A percentile compares a stretch with the other conserved stretches of the same genome.
These are phyloP conservation scores for Hemiscyllium ocellatum DNA, from an alignment of 2,113 vertebrate genomes.

Conservation along the genomic window DNA sequence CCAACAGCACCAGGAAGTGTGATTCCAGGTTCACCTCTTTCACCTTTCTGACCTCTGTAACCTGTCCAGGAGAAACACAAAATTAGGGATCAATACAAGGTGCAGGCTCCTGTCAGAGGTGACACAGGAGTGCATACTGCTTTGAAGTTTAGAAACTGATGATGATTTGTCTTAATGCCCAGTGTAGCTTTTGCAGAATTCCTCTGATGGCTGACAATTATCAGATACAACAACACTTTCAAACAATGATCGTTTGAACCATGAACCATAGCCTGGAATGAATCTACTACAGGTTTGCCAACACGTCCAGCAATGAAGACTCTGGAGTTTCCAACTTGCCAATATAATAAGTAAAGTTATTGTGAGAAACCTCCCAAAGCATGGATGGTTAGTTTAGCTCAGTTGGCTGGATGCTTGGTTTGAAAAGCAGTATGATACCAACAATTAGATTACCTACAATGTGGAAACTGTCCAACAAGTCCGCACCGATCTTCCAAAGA, in stretches of 20 bases:
- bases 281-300: neutral
- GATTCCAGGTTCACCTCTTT: conserved; percentile 87
- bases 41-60: conserved; percentile 93
- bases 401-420: too few species aligned
- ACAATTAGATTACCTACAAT: too few species aligned
- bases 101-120: neutral
- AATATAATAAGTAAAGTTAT: neutral
- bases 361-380: neutral
- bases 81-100: neutral
- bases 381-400: too few species aligned
- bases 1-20: conserved; percentile 79
- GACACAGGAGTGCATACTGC: neutral
- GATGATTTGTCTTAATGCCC: neutral
- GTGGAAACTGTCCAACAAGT: too few species aligned
- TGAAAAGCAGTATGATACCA: too few species aligned
- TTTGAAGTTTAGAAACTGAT: too few species aligned
- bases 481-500: too few species aligned
- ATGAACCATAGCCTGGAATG: neutral
- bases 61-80: conserved; percentile 64
- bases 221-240: neutral
- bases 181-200: neutral
- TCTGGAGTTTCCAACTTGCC: neutral
- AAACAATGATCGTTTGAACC: too few species aligned
- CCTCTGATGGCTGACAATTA: neutral
- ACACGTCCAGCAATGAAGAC: neutral